Conservation (phyloP, 92 coral and sea anemone genomes). For the Epizoanthus rinbou region DNA sequence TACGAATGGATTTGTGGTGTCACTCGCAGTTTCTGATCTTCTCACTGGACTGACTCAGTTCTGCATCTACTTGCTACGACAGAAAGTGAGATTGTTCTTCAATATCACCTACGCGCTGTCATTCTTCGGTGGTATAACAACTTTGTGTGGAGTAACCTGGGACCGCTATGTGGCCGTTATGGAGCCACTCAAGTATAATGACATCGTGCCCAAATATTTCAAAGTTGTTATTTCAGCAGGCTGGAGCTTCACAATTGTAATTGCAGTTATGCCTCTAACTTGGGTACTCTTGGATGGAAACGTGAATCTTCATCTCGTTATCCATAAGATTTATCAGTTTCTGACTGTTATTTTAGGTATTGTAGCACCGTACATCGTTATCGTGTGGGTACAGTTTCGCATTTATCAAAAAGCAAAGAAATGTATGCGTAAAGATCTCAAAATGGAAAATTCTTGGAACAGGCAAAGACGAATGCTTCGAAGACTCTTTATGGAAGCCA, state of each 20-base stretch:
- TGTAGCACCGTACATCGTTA: conserved; percentile 10
- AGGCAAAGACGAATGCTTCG: conserved; percentile 7
- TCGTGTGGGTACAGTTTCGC: conserved; percentile 40
- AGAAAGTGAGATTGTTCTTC: conserved; percentile 25
- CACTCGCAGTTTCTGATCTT: conserved; percentile 34
- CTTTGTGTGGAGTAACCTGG: conserved; percentile 40
- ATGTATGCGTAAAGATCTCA: conserved; percentile 24
- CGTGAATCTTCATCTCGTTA: conserved; percentile 3
- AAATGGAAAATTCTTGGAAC: background rate
- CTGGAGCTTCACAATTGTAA: conserved; percentile 19
- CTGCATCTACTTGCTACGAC: conserved; percentile 25
- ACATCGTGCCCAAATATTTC: conserved; percentile 30
- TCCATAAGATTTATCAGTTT: conserved; percentile 37
- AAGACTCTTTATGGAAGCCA: conserved; percentile 23
- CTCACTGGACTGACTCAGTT: conserved; percentile 31
- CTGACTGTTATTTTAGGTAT: conserved; percentile 10
- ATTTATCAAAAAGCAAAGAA: conserved; percentile 39
- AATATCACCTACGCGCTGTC: conserved; percentile 36
- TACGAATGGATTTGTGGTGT: conserved; percentile 27
- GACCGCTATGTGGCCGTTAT: conserved; percentile 37
- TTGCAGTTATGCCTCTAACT: conserved; percentile 22
- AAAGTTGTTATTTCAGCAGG: conserved; percentile 32
- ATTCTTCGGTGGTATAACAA: conserved; percentile 40
- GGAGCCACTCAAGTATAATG: conserved; percentile 31
- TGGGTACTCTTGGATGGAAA: conserved; percentile 13